These are phyloP conservation scores for Harlomillsia oculata DNA, from an alignment of 1,140 invertebrate species.

Conservation along the genomic window DNA sequence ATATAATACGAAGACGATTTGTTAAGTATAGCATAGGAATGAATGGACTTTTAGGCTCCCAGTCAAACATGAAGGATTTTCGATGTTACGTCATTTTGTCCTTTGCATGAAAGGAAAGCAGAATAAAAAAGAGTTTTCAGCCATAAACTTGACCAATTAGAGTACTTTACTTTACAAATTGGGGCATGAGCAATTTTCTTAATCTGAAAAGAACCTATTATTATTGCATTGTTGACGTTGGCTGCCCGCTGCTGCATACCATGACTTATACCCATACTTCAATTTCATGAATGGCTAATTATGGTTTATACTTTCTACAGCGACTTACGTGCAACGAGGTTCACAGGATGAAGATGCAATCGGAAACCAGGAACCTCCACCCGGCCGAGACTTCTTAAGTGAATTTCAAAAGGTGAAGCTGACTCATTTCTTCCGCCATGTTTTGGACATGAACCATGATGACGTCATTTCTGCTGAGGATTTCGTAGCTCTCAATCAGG, in stretches of 20 bases:
- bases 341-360: conserved; percentile 48
- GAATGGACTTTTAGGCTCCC: too few relatives aligned
- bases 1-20: conserved; percentile 4
- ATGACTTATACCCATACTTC: too few relatives aligned
- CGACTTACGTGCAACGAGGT: conserved; percentile 57
- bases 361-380: conserved; percentile 44
- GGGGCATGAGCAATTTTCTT: too few relatives aligned
- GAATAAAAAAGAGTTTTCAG: too few relatives aligned
- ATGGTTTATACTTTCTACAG: conserved; percentile 45
- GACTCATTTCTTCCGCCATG: conserved; percentile 55
- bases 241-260: neutral
- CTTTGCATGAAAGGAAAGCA: too few relatives aligned
- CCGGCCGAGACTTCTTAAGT: conserved; percentile 46
- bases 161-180: too few relatives aligned
- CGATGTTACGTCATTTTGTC: too few relatives aligned
- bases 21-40: neutral
- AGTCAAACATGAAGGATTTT: too few relatives aligned
- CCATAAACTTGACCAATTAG: too few relatives aligned
- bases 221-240: too few relatives aligned
- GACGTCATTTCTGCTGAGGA: conserved; percentile 58
- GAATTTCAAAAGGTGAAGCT: conserved; percentile 56
- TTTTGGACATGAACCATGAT: conserved; percentile 58
- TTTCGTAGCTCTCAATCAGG: conserved; percentile 58
- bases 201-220: neutral
- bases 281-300: too few relatives aligned